These are phyloP conservation scores for Antheraea pernyi DNA, from an alignment of 1,140 invertebrate genomes.

Conservation along the genomic window DNA sequence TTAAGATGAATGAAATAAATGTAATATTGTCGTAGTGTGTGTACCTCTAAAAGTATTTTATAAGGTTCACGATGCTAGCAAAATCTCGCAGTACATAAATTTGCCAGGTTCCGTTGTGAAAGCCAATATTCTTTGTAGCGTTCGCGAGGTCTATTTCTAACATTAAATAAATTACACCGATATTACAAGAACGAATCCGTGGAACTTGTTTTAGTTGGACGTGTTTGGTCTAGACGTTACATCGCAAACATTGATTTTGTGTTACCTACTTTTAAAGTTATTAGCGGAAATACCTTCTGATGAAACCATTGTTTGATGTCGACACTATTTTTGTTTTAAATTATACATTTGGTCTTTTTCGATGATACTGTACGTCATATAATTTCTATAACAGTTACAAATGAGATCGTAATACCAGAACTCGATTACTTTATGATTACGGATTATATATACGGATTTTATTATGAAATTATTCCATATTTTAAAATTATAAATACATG, in stretches of 20 bases:
- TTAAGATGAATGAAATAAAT: not conserved
- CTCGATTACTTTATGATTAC: not conserved
- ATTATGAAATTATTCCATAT: not conserved
- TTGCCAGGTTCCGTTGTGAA: conserved; percentile 72
- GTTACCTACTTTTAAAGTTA: conserved; percentile 47
- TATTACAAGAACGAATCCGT: conserved; percentile 76
- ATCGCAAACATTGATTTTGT: conserved; percentile 60
- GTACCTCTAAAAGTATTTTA: not conserved
- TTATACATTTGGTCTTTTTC: not conserved
- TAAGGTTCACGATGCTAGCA: conserved; percentile 25
- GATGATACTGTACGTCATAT: not conserved
- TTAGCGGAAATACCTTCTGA: conserved; percentile 38
- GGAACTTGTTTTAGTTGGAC: conserved; percentile 67
- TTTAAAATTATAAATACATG: not conserved
- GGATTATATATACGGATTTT: not conserved
- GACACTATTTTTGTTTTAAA: not conserved
- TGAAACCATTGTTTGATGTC: conserved; percentile 20
- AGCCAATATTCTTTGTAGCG: conserved; percentile 75
- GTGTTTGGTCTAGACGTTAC: conserved; percentile 55
- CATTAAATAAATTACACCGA: conserved; percentile 76
- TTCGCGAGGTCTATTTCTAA: conserved; percentile 71
- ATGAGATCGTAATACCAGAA: not conserved
- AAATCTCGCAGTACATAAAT: conserved; percentile 71
- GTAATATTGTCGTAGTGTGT: not conserved
- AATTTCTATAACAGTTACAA: not conserved